Base-by-base conservation (phyloP, 2,113 vertebrate species). In the Pungitius pungitius region DNA sequence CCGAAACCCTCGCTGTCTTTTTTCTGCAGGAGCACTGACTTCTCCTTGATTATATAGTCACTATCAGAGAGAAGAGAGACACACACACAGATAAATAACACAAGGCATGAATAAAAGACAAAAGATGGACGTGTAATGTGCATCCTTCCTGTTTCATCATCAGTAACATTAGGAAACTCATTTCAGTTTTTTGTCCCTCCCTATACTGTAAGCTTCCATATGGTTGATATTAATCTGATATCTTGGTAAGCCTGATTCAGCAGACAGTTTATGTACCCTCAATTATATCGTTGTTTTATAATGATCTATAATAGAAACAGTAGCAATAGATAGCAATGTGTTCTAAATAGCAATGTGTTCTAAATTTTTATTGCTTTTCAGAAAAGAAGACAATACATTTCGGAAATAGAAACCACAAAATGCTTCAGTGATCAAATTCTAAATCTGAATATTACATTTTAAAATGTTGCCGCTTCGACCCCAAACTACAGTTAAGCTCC, bases 1-100 rank as follows among this genome's bases (percentile, higher is more conserved):
- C 96, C 96, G 24, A 97, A 97, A 14, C 96, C 96, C 86, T 97
- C 96, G n/a, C 95, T 97, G 93, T 97, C 96, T 88, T 96, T 96
- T 87, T 97, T 97, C 93, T 97, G 96, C 82, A 97, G 93, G 54
- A 97, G 90, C 56, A 97, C 96, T 0, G 96, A 95, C 93, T 97
- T 97, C 93, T 97, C 96, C 87, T 97, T 97, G 86, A 97, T 96
- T 90, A 97, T 96, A 88, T 96, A 97, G 94, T 97, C 96, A 90
- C 96, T 97, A 69, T 11, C 52, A 71, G 4, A 65, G 20, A 81
- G 55, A 26, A 17, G 14, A 49, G 10, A 66, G 11, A 78, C 35
- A 51, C 2, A 8, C 14, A 51, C 4, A 45, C 42, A 64, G 3
- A 67, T 4, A 82, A 17, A 67, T 17, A 22, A 40, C 10, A 15